A percentile compares a stretch with the other conserved stretches of the same genome.
Conservation (phyloP, 2,888 invertebrate species). For the Drosophila emarginata region DNA sequence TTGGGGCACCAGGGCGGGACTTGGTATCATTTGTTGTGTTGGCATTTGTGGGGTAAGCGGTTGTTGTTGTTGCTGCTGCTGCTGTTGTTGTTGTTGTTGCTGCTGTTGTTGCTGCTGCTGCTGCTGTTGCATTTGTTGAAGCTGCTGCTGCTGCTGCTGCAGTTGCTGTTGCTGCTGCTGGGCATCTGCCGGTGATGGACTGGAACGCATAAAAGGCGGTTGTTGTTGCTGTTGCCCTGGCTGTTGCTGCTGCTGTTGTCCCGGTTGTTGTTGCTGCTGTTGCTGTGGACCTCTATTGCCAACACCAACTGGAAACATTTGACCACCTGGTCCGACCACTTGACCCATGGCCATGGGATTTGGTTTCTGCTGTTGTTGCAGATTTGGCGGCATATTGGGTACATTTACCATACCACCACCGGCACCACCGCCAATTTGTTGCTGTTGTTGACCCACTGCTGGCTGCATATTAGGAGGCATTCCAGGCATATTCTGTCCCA, state of each 20-base stretch:
- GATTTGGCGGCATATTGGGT: constrained; percentile 76
- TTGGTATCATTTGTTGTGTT: constrained; percentile 86
- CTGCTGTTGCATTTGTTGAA: constrained; percentile 70
- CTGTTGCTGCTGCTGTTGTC: constrained; percentile 82
- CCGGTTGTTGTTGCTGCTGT: constrained; percentile 82
- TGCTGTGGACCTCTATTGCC: constrained; percentile 77
- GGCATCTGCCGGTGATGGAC: constrained; percentile 82
- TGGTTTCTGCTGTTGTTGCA: constrained; percentile 75
- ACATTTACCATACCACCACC: constrained; percentile 64
- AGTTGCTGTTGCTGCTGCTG: constrained; percentile 78
- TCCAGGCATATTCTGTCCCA: constrained; percentile 78
- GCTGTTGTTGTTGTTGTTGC: constrained; percentile 69
- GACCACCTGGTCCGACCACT: constrained; percentile 66
- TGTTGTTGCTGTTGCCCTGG: constrained; percentile 65
- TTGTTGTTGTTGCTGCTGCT: constrained; percentile 63
- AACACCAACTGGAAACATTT: constrained; percentile 84
- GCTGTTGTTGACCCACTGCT: constrained; percentile 68
- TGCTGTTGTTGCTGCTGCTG: constrained; percentile 81
- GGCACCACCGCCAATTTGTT: constrained; percentile 67
- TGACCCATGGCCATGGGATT: constrained; percentile 81
- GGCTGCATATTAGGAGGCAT: constrained; percentile 83
- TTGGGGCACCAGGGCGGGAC: constrained; percentile 87
- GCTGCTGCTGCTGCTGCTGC: constrained; percentile 81
- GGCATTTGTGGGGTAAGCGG: constrained; percentile 81
- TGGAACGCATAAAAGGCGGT: constrained; percentile 89